Conservation (phyloP, 2,888 invertebrate species). For the Syritta pipiens region DNA sequence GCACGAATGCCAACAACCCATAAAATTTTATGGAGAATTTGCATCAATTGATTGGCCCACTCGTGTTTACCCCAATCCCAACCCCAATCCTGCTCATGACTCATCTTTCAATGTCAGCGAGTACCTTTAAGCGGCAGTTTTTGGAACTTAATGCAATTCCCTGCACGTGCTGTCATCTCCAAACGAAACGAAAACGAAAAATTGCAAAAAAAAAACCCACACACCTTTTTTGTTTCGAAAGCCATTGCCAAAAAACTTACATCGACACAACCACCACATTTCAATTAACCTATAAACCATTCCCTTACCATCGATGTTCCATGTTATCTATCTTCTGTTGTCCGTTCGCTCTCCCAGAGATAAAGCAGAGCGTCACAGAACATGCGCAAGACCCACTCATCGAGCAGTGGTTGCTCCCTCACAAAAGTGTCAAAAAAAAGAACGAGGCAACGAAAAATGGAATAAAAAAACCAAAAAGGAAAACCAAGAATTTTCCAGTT, state of each 20-base stretch:
- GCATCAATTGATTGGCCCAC: constrained; percentile 19
- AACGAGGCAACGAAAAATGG: neutral
- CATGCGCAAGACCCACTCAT: constrained; percentile 35
- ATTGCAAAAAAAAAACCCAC: neutral
- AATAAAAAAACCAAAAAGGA: neutral
- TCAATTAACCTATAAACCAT: constrained; percentile 61
- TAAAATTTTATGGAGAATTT: neutral
- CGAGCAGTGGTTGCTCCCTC: constrained; percentile 22
- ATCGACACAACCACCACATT: constrained; percentile 19
- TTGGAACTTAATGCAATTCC: constrained; percentile 44
- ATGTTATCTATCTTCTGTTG: constrained; percentile 57
- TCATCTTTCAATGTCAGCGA: constrained; percentile 26
- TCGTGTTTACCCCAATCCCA: neutral
- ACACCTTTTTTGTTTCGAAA: too few relatives aligned
- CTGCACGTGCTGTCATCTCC: constrained; percentile 49
- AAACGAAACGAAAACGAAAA: constrained; percentile 20
- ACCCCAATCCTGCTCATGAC: constrained; percentile 12
- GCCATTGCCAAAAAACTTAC: constrained; percentile 32
- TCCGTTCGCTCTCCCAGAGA: constrained; percentile 60
- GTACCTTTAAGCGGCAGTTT: constrained; percentile 22
- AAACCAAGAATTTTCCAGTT: constrained; percentile 54
- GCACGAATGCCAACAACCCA: neutral
- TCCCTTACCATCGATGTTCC: constrained; percentile 52
- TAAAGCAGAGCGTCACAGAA: constrained; percentile 35
- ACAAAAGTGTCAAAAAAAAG: constrained; percentile 55